Percentiles rank a stretch among this genome's conserved stretches.
These are phyloP conservation scores for Tiliacea aurago DNA, from an alignment of 2,888 invertebrate genomes.

Conservation along the genomic window DNA sequence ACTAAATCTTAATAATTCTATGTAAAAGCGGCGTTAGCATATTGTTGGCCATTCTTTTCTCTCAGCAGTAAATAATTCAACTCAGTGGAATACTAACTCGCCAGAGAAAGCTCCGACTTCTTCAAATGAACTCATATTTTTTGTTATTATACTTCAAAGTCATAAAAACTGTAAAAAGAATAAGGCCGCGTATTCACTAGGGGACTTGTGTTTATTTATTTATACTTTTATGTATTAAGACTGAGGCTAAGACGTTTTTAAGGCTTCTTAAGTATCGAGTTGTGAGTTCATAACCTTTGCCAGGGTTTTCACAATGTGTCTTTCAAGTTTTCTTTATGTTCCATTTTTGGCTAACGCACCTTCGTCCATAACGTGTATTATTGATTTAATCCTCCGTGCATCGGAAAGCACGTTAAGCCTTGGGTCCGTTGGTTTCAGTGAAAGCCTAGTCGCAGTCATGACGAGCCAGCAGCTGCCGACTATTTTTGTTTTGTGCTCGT, in stretches of 20 bases:
- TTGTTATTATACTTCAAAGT: conserved; percentile 46
- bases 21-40: conserved; percentile 25
- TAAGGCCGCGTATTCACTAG: conserved; percentile 47
- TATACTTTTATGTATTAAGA: conserved; percentile 53
- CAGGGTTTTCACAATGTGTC: neutral
- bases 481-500: too few species aligned
- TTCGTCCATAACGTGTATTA: too few species aligned
- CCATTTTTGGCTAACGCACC: neutral
- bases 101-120: conserved; percentile 30
- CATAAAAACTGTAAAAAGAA: conserved; percentile 53
- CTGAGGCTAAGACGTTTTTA: conserved; percentile 32
- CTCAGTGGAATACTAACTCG: conserved; percentile 25
- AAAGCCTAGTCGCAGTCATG: too few species aligned
- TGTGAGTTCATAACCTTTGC: conserved; percentile 10
- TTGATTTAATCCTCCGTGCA: too few species aligned
- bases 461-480: too few species aligned
- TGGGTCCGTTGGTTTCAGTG: too few species aligned
- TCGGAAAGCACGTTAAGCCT: too few species aligned
- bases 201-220: conserved; percentile 43
- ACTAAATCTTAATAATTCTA: conserved; percentile 43
- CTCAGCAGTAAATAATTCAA: conserved; percentile 53
- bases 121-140: conserved; percentile 53
- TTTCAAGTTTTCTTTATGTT: neutral
- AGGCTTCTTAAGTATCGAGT: conserved; percentile 11
- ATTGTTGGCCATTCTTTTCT: conserved; percentile 38